These are phyloP conservation scores for Phoeniculus purpureus DNA, from an alignment of 2,797 vertebrate genomes.

Conservation along the genomic window DNA sequence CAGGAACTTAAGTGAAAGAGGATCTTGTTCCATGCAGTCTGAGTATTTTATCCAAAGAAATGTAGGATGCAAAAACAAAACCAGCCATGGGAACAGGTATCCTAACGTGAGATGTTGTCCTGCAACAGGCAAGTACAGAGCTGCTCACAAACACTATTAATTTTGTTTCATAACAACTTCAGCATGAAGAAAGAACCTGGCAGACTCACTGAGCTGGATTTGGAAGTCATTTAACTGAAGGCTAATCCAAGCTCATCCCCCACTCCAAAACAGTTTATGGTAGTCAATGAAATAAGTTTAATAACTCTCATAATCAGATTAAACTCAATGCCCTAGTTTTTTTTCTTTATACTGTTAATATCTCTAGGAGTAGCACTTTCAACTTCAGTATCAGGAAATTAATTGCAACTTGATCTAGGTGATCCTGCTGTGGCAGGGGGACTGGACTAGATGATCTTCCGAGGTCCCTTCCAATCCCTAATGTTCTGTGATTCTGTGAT, in stretches of 20 bases:
- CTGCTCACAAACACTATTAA: conserved; percentile 14
- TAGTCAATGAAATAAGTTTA: conserved; percentile 24
- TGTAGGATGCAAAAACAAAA: not conserved
- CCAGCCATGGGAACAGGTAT: conserved; percentile 13
- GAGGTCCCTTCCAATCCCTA: too few relatives aligned
- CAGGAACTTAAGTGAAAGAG: not conserved
- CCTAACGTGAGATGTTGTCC: conserved; percentile 7
- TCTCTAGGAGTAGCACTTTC: not conserved
- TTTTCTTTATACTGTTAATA: not conserved
- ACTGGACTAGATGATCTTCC: too few relatives aligned
- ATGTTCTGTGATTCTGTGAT: too few relatives aligned
- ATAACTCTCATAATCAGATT: conserved; percentile 24
- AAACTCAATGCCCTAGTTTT: conserved; percentile 9
- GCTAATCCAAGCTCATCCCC: not conserved
- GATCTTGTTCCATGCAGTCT: not conserved
- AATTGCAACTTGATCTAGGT: not conserved
- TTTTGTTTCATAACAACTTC: conserved; percentile 40
- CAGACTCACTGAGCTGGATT: not conserved
- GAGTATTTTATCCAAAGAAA: not conserved
- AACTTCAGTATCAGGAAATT: not conserved
- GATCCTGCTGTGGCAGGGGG: too few relatives aligned
- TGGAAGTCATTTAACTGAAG: conserved; percentile 21
- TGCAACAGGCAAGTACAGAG: conserved; percentile 15
- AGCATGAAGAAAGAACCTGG: conserved; percentile 38
- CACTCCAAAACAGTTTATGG: not conserved